Conservation (phyloP, 2,797 vertebrate species). For the Anguilla pacifica region DNA sequence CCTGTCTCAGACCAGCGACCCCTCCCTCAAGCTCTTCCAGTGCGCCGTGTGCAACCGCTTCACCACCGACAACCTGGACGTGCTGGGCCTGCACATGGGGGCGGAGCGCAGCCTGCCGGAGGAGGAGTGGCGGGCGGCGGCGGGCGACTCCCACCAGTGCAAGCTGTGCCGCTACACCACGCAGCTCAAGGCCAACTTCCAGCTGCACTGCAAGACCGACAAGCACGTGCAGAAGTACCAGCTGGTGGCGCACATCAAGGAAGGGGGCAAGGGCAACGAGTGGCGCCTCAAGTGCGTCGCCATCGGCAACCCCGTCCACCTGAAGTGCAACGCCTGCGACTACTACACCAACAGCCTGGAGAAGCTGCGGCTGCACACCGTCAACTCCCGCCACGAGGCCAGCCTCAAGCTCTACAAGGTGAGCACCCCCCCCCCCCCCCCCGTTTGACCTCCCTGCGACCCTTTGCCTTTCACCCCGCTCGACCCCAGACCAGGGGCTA, state of each 20-base stretch:
- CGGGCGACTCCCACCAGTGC: conserved; percentile 94
- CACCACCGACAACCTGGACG: conserved; percentile 90
- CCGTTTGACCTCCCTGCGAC: no score
- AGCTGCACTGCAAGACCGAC: conserved; percentile 98
- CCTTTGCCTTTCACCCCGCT: not conserved
- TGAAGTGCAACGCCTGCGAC: conserved; percentile 94
- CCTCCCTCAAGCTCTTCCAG: conserved; percentile 90
- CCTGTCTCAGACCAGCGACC: conserved; percentile 89
- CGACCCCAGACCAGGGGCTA: not conserved
- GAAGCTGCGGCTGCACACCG: conserved; percentile 92
- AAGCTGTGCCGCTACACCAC: conserved; percentile 96
- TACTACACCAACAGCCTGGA: conserved; percentile 95
- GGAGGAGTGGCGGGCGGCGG: conserved; percentile 93
- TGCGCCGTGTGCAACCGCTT: conserved; percentile 95
- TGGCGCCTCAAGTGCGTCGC: conserved; percentile 88
- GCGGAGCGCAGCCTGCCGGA: conserved; percentile 88
- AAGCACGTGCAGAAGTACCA: conserved; percentile 96
- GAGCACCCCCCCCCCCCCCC: not conserved
- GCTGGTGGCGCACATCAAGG: conserved; percentile 92
- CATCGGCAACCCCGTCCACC: conserved; percentile 90
- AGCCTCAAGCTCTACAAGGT: conserved; percentile 58
- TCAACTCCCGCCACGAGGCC: conserved; percentile 89
- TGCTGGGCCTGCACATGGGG: conserved; percentile 90
- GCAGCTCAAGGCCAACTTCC: conserved; percentile 97
- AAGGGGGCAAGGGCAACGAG: conserved; percentile 84